A percentile compares a stretch with the other conserved stretches of the same genome.
These are phyloP conservation scores for Ophion ventricosus DNA, from an alignment of 2,888 invertebrate genomes.

Conservation along the genomic window DNA sequence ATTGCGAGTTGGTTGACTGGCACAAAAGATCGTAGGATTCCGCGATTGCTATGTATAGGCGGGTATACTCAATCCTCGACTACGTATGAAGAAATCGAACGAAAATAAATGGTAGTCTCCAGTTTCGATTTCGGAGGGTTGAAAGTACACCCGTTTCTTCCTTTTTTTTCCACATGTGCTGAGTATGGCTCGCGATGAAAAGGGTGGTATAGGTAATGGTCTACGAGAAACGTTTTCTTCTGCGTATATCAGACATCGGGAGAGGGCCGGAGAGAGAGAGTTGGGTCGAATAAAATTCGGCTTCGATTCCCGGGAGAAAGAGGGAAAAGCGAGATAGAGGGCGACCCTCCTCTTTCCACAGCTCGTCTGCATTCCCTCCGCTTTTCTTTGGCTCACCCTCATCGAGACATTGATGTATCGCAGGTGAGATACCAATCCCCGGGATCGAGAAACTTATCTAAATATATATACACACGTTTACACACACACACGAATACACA, in stretches of 20 bases:
- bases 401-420: conserved; percentile 69
- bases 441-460: conserved; percentile 38
- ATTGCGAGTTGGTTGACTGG: neutral
- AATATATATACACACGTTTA: conserved; percentile 2
- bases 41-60: neutral
- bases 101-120: conserved; percentile 54
- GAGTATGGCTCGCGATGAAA: conserved; percentile 40
- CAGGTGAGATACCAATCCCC: conserved; percentile 68
- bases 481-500: neutral
- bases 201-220: conserved; percentile 45
- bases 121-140: conserved; percentile 24
- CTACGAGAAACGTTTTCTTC: conserved; percentile 51
- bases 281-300: conserved; percentile 55
- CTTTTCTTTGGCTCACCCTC: conserved; percentile 54
- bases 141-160: conserved; percentile 27
- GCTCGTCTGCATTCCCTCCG: conserved; percentile 42
- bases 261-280: conserved; percentile 1
- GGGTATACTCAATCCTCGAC: neutral
- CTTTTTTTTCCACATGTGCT: conserved; percentile 1
- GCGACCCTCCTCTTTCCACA: conserved; percentile 29
- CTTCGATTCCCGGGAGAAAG: conserved; percentile 63
- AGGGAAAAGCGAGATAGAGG: conserved; percentile 51
- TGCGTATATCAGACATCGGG: conserved; percentile 30
- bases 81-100: conserved; percentile 25
- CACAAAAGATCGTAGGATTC: neutral